Percentiles rank a stretch among this genome's conserved stretches.
phyloP scores from a whole-genome alignment of 2,888 invertebrate genomes.

The Xestia ashworthii region DNA sequence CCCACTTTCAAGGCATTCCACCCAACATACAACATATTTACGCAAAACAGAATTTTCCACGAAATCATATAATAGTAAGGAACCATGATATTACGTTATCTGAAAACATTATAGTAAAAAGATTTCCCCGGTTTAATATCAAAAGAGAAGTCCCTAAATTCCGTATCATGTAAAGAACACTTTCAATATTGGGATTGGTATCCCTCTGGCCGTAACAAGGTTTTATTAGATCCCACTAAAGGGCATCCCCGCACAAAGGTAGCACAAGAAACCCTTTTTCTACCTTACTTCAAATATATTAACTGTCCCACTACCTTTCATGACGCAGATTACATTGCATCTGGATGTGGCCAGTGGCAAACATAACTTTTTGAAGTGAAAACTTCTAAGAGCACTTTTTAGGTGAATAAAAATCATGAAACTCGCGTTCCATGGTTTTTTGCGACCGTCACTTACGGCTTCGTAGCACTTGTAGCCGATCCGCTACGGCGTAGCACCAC shows the following conservation, averaged over 20 bases:
- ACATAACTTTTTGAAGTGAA: not conserved
- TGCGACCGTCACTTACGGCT: too few species aligned
- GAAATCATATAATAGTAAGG: slow-evolving; percentile 65
- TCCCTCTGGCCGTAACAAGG: slow-evolving; percentile 91
- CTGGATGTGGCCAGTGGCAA: slow-evolving; percentile 67
- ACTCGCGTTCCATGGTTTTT: too few species aligned
- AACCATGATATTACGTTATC: slow-evolving; percentile 74
- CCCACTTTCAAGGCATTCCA: slow-evolving; percentile 14
- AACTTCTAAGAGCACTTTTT: too few species aligned
- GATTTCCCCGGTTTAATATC: slow-evolving; percentile 89
- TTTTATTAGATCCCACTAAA: slow-evolving; percentile 91
- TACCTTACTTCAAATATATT: slow-evolving; percentile 91
- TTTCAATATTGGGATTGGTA: slow-evolving; percentile 90
- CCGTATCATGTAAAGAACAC: slow-evolving; percentile 91
- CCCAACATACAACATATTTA: slow-evolving; percentile 48
- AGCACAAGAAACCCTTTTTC: slow-evolving; percentile 90
- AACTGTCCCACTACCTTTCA: slow-evolving; percentile 88
- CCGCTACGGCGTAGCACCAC: too few species aligned
- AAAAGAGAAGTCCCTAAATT: slow-evolving; percentile 89
- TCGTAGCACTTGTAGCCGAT: too few species aligned
- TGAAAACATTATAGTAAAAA: slow-evolving; percentile 82
- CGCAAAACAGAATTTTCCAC: slow-evolving; percentile 60
- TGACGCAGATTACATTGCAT: slow-evolving; percentile 54
- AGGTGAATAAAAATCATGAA: too few species aligned
- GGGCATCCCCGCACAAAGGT: slow-evolving; percentile 90